Conservation (phyloP, 2,797 vertebrate species). For the Dicrostonyx torquatus region DNA sequence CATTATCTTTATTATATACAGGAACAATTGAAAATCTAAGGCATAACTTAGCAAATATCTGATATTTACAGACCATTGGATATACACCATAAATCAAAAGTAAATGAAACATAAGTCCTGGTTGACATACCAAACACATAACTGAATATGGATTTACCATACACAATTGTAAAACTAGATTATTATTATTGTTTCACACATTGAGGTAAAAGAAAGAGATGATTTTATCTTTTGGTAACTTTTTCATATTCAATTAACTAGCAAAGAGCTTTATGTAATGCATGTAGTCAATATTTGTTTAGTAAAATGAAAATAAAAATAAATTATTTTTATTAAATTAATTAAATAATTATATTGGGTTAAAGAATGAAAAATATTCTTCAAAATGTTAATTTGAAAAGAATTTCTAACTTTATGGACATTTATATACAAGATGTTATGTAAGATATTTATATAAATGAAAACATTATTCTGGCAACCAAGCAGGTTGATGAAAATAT, state of each 20-base stretch:
- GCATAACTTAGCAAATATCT: neutral
- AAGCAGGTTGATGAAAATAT: neutral
- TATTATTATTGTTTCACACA: neutral
- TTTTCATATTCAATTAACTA: neutral
- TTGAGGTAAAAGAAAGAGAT: conserved; percentile 1
- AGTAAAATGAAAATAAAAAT: neutral
- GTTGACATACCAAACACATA: neutral
- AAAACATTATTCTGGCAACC: neutral
- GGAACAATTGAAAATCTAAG: conserved; percentile 8
- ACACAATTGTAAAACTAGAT: neutral
- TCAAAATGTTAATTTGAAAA: conserved; percentile 11
- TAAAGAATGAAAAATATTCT: neutral
- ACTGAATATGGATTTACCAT: neutral
- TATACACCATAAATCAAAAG: conserved; percentile 21
- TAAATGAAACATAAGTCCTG: neutral
- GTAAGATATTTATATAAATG: neutral
- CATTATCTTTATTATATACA: neutral
- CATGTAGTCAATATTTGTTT: neutral
- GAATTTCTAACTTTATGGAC: neutral
- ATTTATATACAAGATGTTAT: no score
- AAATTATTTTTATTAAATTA: no score
- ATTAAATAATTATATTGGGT: neutral
- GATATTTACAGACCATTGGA: neutral
- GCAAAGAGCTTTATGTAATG: neutral
- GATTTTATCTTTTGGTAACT: neutral